Evolutionary conservation across 64 coral and sea anemone genomes (phyloP).

Genomic region (Hydrozoanthus tunicans): DNA sequence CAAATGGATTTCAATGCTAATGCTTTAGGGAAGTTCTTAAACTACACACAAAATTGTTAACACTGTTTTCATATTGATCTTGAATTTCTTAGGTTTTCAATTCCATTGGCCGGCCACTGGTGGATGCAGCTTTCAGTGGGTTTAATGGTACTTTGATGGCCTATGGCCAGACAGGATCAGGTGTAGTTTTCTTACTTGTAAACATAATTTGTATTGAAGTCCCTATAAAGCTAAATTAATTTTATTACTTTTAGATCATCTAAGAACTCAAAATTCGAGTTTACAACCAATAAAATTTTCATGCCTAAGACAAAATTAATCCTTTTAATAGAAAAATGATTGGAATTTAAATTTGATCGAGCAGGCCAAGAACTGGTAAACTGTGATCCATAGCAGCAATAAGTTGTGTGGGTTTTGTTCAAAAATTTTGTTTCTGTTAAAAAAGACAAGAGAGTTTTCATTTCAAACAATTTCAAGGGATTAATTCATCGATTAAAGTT

Average conservation of each 20-base stretch:
- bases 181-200: constrained; percentile 1
- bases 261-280: background rate
- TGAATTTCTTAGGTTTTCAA: constrained; percentile 70
- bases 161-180: constrained; percentile 99
- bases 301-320: too few relatives aligned
- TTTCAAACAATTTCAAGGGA: too few relatives aligned
- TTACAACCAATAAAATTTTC: background rate
- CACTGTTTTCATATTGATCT: background rate
- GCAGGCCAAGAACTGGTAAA: too few relatives aligned
- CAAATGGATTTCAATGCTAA: too few relatives aligned
- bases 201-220: background rate
- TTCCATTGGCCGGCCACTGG: constrained; percentile 72
- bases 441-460: too few relatives aligned
- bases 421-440: too few relatives aligned
- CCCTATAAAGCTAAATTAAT: background rate
- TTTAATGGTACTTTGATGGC: constrained; percentile 98
- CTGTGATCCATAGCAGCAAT: too few relatives aligned
- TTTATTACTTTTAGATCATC: background rate
- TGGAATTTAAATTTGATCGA: too few relatives aligned
- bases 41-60: background rate
- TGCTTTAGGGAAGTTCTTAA: too few relatives aligned
- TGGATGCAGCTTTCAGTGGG: constrained; percentile 87
- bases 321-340: too few relatives aligned
- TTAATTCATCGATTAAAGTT: too few relatives aligned
- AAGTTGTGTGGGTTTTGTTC: too few relatives aligned